phyloP scores from a whole-genome alignment of 2,797 vertebrate genomes.

The Scyliorhinus canicula region DNA sequence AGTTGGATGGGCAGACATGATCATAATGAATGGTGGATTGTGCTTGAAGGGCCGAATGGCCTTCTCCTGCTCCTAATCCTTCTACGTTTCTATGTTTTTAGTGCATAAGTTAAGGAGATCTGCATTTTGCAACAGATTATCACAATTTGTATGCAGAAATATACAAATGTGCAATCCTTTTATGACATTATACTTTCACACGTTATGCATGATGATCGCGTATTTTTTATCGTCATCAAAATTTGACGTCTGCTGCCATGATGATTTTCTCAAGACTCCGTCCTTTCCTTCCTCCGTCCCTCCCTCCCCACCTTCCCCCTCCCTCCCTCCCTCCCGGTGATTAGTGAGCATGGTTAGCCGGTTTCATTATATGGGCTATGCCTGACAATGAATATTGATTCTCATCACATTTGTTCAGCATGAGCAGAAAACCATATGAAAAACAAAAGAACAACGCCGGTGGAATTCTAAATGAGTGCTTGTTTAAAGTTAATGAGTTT shows the following conservation, averaged over 20 bases:
- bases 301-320: no score
- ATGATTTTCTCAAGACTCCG: neutral
- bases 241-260: neutral
- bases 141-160: neutral
- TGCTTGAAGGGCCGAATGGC: no score
- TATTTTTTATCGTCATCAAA: neutral
- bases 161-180: neutral
- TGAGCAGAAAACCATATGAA: neutral
- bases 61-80: no score
- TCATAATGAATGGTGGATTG: no score
- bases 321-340: neutral
- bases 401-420: neutral
- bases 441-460: neutral
- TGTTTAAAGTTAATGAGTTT: neutral
- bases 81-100: no score
- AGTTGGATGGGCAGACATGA: no score
- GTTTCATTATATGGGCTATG: neutral
- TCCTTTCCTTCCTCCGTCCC: no score
- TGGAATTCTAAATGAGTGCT: neutral
- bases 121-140: neutral
- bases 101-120: neutral
- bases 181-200: neutral
- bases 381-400: neutral
- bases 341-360: neutral
- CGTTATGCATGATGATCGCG: neutral